Conservation (phyloP, 2,797 vertebrate genomes). For the Gadopsis marmoratus region DNA sequence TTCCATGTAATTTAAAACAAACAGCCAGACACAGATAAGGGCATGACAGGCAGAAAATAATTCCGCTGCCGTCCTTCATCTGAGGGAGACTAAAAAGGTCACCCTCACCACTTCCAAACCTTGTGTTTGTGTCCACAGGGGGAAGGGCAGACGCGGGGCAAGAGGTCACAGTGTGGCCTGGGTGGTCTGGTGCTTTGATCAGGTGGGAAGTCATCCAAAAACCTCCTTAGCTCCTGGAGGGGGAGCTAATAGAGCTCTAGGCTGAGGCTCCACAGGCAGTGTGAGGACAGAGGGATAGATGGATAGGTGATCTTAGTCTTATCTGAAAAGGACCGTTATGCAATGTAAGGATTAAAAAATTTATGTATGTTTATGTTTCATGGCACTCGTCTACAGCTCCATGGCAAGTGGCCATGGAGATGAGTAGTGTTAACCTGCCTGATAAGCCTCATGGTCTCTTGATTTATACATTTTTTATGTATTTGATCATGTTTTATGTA, state of each 20-base stretch:
- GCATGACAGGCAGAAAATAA: conserved; percentile 75
- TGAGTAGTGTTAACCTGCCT: not conserved
- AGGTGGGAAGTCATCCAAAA: conserved; percentile 66
- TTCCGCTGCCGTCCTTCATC: conserved; percentile 75
- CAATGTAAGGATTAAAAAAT: not conserved
- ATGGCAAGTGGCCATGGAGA: not conserved
- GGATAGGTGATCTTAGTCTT: conserved; percentile 1
- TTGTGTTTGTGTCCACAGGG: conserved; percentile 54
- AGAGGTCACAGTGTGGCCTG: conserved; percentile 57
- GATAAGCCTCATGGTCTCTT: not conserved
- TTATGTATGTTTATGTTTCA: not conserved
- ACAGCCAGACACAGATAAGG: conserved; percentile 79
- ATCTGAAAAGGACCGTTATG: not conserved
- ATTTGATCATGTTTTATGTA: not conserved
- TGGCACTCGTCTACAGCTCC: not conserved
- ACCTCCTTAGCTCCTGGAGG: conserved; percentile 36
- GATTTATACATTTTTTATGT: not conserved
- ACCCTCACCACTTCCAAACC: conserved; percentile 66
- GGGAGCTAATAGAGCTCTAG: conserved; percentile 28
- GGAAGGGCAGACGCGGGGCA: conserved; percentile 33
- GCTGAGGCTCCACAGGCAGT: conserved; percentile 11
- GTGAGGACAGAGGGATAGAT: not conserved
- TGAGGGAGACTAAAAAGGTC: conserved; percentile 76
- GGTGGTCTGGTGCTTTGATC: conserved; percentile 73
- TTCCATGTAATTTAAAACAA: conserved; percentile 82